These are phyloP conservation scores for Lota lota DNA, from an alignment of 2,113 vertebrate genomes.

Conservation along the genomic window DNA sequence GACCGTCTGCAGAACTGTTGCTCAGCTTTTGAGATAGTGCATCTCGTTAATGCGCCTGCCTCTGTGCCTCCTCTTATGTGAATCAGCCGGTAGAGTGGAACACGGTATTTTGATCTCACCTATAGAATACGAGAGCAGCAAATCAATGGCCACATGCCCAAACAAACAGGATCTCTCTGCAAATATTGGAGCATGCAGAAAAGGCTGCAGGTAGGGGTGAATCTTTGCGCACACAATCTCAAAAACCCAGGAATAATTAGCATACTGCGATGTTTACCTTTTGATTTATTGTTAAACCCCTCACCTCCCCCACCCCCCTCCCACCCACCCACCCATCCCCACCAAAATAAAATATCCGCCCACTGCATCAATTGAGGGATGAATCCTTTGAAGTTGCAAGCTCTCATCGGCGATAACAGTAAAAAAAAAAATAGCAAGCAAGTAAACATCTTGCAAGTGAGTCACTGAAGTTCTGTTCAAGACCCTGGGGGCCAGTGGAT, in stretches of 20 bases:
- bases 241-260: constrained; percentile 64
- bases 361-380: constrained; percentile 47
- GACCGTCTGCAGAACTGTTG: too few relatives aligned
- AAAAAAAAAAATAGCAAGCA: constrained; percentile 21
- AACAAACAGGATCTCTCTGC: constrained; percentile 64
- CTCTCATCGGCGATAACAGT: constrained; percentile 23
- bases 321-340: too few relatives aligned
- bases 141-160: constrained; percentile 65
- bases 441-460: constrained; percentile 3
- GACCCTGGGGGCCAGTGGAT: neutral
- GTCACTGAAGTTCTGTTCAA: neutral
- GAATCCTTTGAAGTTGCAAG: constrained; percentile 36
- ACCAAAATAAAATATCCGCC: constrained; percentile 37
- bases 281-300: constrained; percentile 53
- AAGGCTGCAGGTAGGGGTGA: constrained; percentile 45
- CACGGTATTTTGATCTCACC: constrained; percentile 46
- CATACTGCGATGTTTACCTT: constrained; percentile 57
- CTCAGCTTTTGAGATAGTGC: constrained; percentile 9
- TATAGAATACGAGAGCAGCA: constrained; percentile 57
- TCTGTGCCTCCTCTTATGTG: constrained; percentile 36
- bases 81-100: constrained; percentile 44
- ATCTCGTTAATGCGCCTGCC: constrained; percentile 32
- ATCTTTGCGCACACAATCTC: constrained; percentile 49
- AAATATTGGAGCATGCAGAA: constrained; percentile 69
- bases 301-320: neutral